Evolutionary conservation across 2,888 invertebrate species (phyloP), one percentile per base, ranked within the genome.

Genomic region (Marronus borbonicus): DNA sequence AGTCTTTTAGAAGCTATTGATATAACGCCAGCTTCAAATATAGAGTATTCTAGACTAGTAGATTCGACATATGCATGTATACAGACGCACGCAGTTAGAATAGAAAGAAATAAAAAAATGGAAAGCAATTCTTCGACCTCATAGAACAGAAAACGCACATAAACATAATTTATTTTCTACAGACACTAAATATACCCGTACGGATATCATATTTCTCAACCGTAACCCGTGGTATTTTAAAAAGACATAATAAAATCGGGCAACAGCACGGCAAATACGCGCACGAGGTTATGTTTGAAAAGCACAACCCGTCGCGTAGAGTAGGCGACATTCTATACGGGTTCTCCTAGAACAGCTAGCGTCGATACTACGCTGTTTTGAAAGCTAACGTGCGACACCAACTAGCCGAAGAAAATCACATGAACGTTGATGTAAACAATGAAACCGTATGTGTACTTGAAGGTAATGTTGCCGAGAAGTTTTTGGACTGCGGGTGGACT

Each of bases 161-260:
- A 72, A 72, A 72, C 58, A 72, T 72, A 72, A 72, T 72, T 72
- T 72, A 72, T 72, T 72, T 72, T 72, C 72, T 55, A 72, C 72
- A 72, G 72, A 58, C 72, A 72, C 58, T 58, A 55, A 72, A 72
- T 72, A 72, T 72, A 72, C 72, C 58, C 72, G 58, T 72, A 58
- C 17, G 58, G 58, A 72, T 72, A 72, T 72, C 72, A 72, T 72
- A 72, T 72, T 72, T 72, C 72, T 72, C 58, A 58, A 55, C 72
- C 58, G 58, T 55, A 72, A 72, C 66, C 39, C 68, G 68, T 72
- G 72, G 72, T 50, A 36, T 72, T 72, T 72, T 72, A 72, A 72
- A 72, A 72, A 72, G 58, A 58, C 58, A 55, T 72, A 72, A 72
- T 72, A 72, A 72, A 72, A 58, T 72, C 39, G 39, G 72, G 58